phyloP scores from a whole-genome alignment of 2,113 vertebrate genomes.

The Vicugna pacos region DNA sequence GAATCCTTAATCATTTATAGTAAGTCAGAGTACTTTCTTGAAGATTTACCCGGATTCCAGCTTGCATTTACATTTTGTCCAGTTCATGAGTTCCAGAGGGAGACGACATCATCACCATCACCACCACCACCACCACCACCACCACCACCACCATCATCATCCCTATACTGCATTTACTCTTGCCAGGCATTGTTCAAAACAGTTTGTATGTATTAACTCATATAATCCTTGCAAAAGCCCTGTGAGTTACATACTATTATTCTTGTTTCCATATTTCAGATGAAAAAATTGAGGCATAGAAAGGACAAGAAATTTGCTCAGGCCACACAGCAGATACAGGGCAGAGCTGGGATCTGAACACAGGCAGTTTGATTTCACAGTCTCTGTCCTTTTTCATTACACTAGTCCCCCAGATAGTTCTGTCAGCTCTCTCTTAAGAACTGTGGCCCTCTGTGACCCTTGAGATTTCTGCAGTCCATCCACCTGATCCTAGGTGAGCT shows the following conservation, averaged over 20 bases:
- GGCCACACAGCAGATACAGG: neutral
- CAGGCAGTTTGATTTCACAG: neutral
- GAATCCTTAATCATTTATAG: conserved; percentile 43
- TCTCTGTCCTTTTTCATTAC: neutral
- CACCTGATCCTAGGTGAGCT: neutral
- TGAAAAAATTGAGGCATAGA: neutral
- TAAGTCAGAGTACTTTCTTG: conserved; percentile 45
- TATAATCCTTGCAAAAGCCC: neutral
- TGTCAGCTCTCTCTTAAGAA: neutral
- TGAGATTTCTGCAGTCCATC: neutral
- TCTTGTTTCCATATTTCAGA: neutral
- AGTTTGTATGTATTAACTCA: neutral
- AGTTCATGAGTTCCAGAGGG: conserved; percentile 4
- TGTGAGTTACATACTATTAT: neutral
- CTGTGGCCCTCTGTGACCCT: neutral
- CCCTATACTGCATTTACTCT: neutral
- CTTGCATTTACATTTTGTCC: neutral
- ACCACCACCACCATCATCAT: neutral
- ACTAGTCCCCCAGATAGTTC: neutral
- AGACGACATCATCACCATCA: neutral
- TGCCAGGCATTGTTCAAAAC: neutral
- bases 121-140: too few relatives aligned
- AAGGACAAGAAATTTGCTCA: neutral
- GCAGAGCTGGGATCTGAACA: neutral
- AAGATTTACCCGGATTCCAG: conserved; percentile 22